A percentile compares a stretch with the other conserved stretches of the same genome.
Conservation (phyloP, 2,888 invertebrate species). For the Volucella inflata region DNA sequence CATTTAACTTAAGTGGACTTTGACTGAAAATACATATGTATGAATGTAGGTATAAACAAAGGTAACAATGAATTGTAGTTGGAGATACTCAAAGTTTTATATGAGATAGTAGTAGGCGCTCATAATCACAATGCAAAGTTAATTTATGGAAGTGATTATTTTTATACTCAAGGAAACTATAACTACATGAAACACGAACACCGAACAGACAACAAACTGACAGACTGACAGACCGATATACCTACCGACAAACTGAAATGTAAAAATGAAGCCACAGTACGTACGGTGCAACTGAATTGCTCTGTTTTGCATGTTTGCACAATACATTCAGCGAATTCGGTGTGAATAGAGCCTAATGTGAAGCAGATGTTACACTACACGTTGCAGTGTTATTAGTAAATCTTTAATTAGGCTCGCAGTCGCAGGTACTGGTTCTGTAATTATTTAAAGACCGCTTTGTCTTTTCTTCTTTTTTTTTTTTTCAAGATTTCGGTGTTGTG, state of each 20-base stretch:
- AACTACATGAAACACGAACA: conserved; percentile 70
- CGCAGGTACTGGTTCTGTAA: conserved; percentile 15
- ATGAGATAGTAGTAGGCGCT: conserved; percentile 40
- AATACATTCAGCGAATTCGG: conserved; percentile 33
- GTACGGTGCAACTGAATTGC: conserved; percentile 58
- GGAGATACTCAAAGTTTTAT: background rate
- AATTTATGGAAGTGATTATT: conserved; percentile 72
- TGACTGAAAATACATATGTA: background rate
- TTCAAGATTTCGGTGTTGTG: background rate
- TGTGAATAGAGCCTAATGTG: conserved; percentile 41
- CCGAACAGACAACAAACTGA: conserved; percentile 16
- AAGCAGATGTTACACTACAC: conserved; percentile 47
- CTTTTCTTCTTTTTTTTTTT: too few species aligned
- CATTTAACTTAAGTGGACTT: conserved; percentile 48
- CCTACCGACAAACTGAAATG: background rate
- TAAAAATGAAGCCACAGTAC: conserved; percentile 51
- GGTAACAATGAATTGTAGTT: conserved; percentile 52
- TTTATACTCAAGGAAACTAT: conserved; percentile 68
- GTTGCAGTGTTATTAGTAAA: conserved; percentile 15
- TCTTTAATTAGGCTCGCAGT: conserved; percentile 10
- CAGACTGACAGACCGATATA: too few species aligned
- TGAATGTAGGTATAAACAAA: conserved; percentile 15
- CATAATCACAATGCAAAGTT: conserved; percentile 64
- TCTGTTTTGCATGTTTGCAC: conserved; percentile 66
- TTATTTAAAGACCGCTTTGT: conserved; percentile 3